A percentile compares a stretch with the other conserved stretches of the same genome.
Evolutionary conservation across 2,797 vertebrate species (phyloP).

Genomic region (Notolabrus celidotus): DNA sequence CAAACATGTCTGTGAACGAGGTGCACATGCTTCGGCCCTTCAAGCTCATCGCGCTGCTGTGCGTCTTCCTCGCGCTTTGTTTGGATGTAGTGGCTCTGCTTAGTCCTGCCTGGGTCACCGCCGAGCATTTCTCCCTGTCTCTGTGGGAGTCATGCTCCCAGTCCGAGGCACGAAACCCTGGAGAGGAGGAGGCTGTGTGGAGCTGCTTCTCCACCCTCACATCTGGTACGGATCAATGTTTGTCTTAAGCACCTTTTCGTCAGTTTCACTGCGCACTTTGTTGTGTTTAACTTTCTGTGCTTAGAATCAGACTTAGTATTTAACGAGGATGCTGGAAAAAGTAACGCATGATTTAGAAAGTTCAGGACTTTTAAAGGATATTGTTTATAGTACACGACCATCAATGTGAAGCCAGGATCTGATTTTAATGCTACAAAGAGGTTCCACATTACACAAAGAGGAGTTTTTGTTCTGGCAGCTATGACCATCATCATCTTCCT

Average conservation of each 20-base stretch:
- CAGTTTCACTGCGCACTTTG: not conserved
- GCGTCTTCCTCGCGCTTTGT: conserved; percentile 85
- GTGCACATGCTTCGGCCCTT: conserved; percentile 84
- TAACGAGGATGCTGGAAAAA: not conserved
- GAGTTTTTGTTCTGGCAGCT: conserved; percentile 2
- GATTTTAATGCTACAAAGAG: not conserved
- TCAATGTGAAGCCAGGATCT: not conserved
- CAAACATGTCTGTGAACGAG: conserved; percentile 85
- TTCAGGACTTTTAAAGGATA: not conserved
- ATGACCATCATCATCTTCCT: not conserved
- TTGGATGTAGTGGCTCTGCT: conserved; percentile 86
- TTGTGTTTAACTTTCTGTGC: not conserved
- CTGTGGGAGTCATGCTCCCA: conserved; percentile 87
- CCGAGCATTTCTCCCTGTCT: conserved; percentile 86
- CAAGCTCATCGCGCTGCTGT: conserved; percentile 87
- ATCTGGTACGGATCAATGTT: conserved; percentile 75
- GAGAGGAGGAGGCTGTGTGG: conserved; percentile 69
- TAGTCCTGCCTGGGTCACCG: conserved; percentile 90
- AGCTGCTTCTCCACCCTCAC: conserved; percentile 84
- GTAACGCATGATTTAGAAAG: not conserved
- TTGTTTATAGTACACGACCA: not conserved
- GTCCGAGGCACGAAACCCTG: conserved; percentile 45
- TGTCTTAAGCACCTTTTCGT: not conserved
- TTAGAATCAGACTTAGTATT: too few relatives aligned
- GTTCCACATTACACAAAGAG: conserved; percentile 12